Conservation (phyloP, 2,888 invertebrate genomes). For the Odontocerum albicorne region DNA sequence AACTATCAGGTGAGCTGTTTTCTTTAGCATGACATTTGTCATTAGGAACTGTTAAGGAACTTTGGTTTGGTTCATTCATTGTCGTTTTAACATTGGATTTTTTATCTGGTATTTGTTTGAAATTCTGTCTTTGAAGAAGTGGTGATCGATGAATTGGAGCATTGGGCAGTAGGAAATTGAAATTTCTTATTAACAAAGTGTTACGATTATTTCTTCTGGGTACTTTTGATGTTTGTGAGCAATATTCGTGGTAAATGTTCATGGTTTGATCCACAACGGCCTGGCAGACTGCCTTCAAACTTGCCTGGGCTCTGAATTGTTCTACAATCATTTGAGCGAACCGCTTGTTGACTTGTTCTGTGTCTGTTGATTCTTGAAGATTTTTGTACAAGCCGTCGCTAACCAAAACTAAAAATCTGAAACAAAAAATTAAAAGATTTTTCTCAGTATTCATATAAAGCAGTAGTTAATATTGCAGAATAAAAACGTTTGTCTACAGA, state of each 20-base stretch:
- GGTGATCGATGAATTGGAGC: constrained; percentile 44
- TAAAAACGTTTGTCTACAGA: too few relatives aligned
- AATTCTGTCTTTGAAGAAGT: constrained; percentile 7
- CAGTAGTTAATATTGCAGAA: too few relatives aligned
- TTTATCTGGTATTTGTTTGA: background rate
- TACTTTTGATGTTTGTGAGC: constrained; percentile 58
- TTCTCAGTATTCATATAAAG: background rate
- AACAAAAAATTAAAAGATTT: constrained; percentile 35
- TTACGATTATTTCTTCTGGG: constrained; percentile 77
- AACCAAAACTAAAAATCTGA: constrained; percentile 78
- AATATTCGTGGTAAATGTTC: constrained; percentile 78
- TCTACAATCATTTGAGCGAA: constrained; percentile 79
- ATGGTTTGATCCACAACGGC: constrained; percentile 83
- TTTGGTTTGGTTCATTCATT: constrained; percentile 7
- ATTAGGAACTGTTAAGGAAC: constrained; percentile 30
- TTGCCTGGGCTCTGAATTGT: constrained; percentile 78
- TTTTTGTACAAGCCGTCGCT: constrained; percentile 85
- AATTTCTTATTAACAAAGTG: constrained; percentile 82
- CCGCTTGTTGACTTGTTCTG: constrained; percentile 79
- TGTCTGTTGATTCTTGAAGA: constrained; percentile 72
- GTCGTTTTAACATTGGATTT: constrained; percentile 9
- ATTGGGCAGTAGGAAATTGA: constrained; percentile 76
- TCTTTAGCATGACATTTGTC: constrained; percentile 22
- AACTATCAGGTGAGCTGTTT: constrained; percentile 31
- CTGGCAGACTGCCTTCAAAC: constrained; percentile 81